Evolutionary conservation across 2,888 invertebrate species (phyloP).

Genomic region (Cataglyphis rosenhaueri): DNA sequence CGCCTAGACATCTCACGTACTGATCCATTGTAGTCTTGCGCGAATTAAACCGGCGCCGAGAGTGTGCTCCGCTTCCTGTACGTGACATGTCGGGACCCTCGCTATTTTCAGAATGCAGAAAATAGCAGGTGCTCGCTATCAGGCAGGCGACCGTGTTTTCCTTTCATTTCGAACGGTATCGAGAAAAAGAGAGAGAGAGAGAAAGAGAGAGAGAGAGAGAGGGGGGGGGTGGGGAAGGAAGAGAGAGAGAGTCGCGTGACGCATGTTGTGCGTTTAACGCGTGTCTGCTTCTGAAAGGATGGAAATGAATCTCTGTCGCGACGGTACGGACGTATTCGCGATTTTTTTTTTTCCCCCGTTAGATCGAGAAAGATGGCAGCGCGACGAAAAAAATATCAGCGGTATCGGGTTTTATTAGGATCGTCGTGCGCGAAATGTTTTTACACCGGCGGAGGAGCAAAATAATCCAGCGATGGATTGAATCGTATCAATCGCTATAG

Average conservation of each 20-base stretch:
- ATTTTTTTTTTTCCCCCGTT: background rate
- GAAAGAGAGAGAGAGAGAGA: background rate
- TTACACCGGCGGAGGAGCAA: background rate
- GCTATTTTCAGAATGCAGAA: conserved; percentile 44
- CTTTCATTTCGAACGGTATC: conserved; percentile 25
- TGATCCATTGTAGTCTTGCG: conserved; percentile 19
- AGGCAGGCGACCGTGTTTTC: conserved; percentile 12
- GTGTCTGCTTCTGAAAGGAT: conserved; percentile 36
- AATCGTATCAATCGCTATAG: background rate
- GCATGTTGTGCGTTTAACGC: conserved; percentile 15
- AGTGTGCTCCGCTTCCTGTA: conserved; percentile 17
- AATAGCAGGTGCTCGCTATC: conserved; percentile 24
- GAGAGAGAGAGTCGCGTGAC: background rate
- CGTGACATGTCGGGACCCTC: conserved; percentile 16
- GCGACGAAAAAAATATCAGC: background rate
- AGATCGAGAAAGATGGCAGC: background rate
- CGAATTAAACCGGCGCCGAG: conserved; percentile 12
- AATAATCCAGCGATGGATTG: conserved; percentile 4
- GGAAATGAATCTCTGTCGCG: conserved; percentile 21
- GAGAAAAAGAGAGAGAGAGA: conserved; percentile 1
- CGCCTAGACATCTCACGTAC: background rate
- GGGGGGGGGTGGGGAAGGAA: too few relatives aligned
- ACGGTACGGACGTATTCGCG: background rate
- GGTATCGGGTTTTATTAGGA: background rate
- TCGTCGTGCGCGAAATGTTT: conserved; percentile 4